phyloP scores from a whole-genome alignment of 2,888 invertebrate genomes.

The Apocheima hispidaria region DNA sequence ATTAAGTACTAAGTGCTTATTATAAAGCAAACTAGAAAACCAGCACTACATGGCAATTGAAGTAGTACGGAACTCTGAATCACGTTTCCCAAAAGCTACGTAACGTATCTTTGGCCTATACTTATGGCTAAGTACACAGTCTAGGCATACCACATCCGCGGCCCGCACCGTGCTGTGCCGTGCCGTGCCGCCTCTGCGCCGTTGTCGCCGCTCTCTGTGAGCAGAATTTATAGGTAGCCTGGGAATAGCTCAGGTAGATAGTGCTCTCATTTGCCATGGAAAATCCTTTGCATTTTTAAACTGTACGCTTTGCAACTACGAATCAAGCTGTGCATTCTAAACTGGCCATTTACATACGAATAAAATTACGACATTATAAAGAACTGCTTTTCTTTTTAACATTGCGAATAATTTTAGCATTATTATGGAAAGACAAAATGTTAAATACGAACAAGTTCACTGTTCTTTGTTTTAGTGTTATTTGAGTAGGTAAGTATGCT shows the following conservation, averaged over 20 bases:
- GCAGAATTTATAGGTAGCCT: conserved; percentile 80
- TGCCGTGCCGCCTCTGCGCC: conserved; percentile 13
- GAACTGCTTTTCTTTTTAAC: conserved; percentile 47
- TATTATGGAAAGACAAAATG: conserved; percentile 40
- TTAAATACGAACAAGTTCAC: conserved; percentile 31
- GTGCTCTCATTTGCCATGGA: conserved; percentile 79
- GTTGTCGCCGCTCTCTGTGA: conserved; percentile 66
- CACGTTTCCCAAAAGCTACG: neutral
- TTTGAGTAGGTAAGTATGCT: conserved; percentile 27
- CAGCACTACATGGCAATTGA: neutral
- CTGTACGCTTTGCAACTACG: conserved; percentile 76
- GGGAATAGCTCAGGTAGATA: conserved; percentile 76
- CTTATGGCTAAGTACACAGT: neutral
- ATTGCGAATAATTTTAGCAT: conserved; percentile 46
- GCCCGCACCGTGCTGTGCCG: neutral
- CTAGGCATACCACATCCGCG: neutral
- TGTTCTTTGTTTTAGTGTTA: conserved; percentile 31
- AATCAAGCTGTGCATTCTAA: conserved; percentile 75
- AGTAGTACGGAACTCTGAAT: neutral
- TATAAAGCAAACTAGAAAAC: no score
- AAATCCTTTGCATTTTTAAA: conserved; percentile 80
- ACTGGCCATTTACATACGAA: conserved; percentile 69
- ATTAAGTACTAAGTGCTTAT: no score
- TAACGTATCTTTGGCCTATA: neutral
- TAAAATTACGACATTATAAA: conserved; percentile 65